Base-by-base conservation (phyloP, 2,888 invertebrate species). In the Mamestra brassicae region DNA sequence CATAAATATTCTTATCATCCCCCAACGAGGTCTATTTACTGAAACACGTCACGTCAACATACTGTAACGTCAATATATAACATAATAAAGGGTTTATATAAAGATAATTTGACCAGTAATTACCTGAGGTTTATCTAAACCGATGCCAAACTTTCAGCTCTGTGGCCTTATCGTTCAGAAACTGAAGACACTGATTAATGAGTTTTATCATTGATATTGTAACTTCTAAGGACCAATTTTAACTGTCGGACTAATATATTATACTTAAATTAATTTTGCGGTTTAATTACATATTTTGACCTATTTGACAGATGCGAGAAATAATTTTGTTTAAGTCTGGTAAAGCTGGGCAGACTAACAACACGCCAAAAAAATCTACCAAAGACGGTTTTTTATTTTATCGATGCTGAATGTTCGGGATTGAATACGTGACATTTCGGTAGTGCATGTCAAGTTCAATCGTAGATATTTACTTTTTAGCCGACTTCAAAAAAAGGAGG, bases 131-230 rank as follows among this genome's bases (percentile, higher is more conserved):
- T 67, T 57, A 83, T 73, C 58, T 60, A 61, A 60, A 58, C 65
- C 17, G 10, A 26, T 55, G 38, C 26, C 69, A 71, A 82, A 73
- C 60, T 81, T 71, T 70, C 42, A 52, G 57, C 52, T 70, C 4
- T 36, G 36, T 54, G 11, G 10, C 52, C 38, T 76, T 73, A 72
- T 72, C 70, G 65, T 69, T 64, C 50, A 26, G 66, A 64, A 64
- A 54, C 60, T 50, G 45, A 64, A 64, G 83, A 82, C 82, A 76
- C 26, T 76, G 83, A 85, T 85, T 72, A 67, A 82, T 82, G 66
- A 67, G 42, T 17, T 67, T 42, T 67, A 70, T 71, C 57, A 57
- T 67, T 55, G 17, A 67, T 38, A 55, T 64, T 63, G 38, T 55
- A 62, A 74, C 54, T 54, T 74, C 26, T 62, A 26, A 63, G n/a